phyloP scores from a whole-genome alignment of 92 coral and sea anemone genomes.

The Epizoanthus illoricatus region DNA sequence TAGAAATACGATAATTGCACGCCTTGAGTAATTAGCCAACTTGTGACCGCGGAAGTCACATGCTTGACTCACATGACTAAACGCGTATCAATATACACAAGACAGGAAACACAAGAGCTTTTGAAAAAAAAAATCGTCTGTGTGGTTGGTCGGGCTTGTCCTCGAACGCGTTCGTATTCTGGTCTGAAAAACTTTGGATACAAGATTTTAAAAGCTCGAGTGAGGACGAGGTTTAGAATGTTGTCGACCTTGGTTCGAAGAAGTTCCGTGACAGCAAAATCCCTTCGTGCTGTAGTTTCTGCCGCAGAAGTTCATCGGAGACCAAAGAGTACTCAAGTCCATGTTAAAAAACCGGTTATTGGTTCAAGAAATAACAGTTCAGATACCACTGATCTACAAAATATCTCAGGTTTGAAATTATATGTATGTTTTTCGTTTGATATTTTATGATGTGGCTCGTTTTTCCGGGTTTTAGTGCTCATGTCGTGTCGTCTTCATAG shows the following conservation, averaged over 20 bases:
- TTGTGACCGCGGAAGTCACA: not conserved
- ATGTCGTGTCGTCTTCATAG: not conserved
- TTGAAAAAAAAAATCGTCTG: not conserved
- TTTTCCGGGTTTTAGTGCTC: not conserved
- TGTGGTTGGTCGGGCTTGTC: not conserved
- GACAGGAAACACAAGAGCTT: not conserved
- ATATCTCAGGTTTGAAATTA: slow-evolving; percentile 21
- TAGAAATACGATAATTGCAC: too few species aligned
- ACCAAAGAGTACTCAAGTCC: slow-evolving; percentile 20
- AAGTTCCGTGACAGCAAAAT: not conserved
- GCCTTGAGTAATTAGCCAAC: too few species aligned
- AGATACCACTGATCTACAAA: slow-evolving; percentile 5
- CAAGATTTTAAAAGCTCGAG: too few species aligned
- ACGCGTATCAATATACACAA: not conserved
- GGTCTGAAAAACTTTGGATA: not conserved
- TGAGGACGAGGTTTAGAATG: not conserved
- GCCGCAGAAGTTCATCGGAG: not conserved
- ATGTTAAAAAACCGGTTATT: not conserved
- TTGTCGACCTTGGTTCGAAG: not conserved
- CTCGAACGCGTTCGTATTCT: not conserved
- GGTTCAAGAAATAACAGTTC: not conserved
- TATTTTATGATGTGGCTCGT: not conserved
- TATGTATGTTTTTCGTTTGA: not conserved
- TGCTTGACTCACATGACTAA: not conserved
- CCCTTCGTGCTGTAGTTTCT: not conserved